These are phyloP conservation scores for Phoenicopterus ruber DNA, from an alignment of 2,113 vertebrate genomes.

Conservation along the genomic window DNA sequence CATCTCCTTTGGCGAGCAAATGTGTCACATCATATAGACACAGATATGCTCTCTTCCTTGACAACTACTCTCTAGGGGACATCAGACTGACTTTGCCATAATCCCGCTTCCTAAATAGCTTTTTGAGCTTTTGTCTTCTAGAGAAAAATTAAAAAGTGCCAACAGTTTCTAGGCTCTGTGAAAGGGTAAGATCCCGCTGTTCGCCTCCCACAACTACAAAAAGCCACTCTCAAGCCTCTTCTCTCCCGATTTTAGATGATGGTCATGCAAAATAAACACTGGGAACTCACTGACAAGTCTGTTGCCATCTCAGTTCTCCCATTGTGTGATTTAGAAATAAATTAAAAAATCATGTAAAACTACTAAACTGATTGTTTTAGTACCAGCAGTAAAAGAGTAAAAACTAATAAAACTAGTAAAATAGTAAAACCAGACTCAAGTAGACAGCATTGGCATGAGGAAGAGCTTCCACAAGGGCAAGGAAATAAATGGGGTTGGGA, in stretches of 20 bases:
- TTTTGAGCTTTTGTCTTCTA: background rate
- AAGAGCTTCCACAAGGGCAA: background rate
- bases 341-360: background rate
- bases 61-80: background rate
- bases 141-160: background rate
- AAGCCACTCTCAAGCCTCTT: background rate
- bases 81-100: background rate
- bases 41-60: background rate
- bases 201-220: background rate
- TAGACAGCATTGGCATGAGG: background rate
- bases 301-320: background rate
- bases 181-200: background rate
- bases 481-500: background rate
- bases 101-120: background rate
- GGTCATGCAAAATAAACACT: background rate
- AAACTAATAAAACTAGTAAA: background rate
- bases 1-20: background rate
- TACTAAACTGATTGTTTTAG: background rate
- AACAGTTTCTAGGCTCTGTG: background rate
- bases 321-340: background rate
- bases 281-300: background rate
- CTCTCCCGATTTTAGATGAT: background rate
- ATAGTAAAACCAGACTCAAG: background rate
- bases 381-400: background rate
- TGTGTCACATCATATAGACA: background rate